A percentile compares a stretch with the other conserved stretches of the same genome.
These are phyloP conservation scores for Lordiphosa collinella DNA, from an alignment of 1,140 invertebrate species.

Conservation along the genomic window DNA sequence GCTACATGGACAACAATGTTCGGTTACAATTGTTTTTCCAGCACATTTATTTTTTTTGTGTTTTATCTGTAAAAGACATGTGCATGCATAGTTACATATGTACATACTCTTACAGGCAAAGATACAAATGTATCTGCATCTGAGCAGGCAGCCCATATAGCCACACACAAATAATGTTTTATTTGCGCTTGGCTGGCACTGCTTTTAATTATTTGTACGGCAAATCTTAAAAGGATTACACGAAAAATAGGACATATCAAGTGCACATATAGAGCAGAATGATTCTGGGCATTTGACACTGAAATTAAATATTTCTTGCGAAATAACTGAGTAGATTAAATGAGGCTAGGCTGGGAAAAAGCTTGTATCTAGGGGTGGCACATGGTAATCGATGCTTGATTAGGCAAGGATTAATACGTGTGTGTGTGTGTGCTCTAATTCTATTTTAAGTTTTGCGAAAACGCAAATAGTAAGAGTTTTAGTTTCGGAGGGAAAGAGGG, in stretches of 20 bases:
- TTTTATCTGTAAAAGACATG: slow-evolving; percentile 32
- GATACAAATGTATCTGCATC: slow-evolving; percentile 57
- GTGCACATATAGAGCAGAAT: slow-evolving; percentile 25
- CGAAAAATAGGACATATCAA: slow-evolving; percentile 34
- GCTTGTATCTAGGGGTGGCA: neutral
- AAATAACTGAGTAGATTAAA: slow-evolving; percentile 38
- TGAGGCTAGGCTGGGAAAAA: slow-evolving; percentile 4
- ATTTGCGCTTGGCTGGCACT: slow-evolving; percentile 59
- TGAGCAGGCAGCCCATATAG: slow-evolving; percentile 24
- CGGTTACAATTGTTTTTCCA: slow-evolving; percentile 54
- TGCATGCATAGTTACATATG: slow-evolving; percentile 41
- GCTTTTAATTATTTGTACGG: slow-evolving; percentile 57
- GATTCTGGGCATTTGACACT: neutral
- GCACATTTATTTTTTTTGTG: slow-evolving; percentile 14
- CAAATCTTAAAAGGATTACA: slow-evolving; percentile 17
- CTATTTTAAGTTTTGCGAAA: neutral
- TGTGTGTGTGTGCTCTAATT: neutral
- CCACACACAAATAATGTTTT: slow-evolving; percentile 53
- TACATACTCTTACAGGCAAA: slow-evolving; percentile 1
- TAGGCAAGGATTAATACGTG: slow-evolving; percentile 3
- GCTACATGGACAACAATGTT: slow-evolving; percentile 70
- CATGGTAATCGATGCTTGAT: slow-evolving; percentile 30
- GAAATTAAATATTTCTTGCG: neutral
- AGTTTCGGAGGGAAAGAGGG: too few species aligned
- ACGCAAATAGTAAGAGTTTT: too few species aligned